phyloP scores from a whole-genome alignment of 2,797 vertebrate species.

The Pangasius mekongensis region DNA sequence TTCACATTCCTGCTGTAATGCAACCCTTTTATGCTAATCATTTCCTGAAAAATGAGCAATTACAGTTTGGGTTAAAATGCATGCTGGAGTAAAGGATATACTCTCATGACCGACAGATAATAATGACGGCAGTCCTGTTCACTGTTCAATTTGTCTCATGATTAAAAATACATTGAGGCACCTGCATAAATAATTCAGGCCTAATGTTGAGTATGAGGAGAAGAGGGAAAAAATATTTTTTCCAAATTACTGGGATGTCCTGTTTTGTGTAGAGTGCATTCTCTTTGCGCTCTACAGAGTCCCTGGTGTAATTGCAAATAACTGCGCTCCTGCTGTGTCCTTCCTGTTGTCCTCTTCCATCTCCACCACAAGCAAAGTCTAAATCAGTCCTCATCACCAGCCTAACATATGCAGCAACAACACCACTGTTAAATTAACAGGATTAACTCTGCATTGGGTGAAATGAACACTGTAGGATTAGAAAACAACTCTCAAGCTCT shows the following conservation, averaged over 20 bases:
- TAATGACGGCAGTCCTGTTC: conserved; percentile 60
- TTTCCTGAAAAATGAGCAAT: conserved; percentile 62
- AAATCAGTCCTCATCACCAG: conserved; percentile 30
- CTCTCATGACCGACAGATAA: conserved; percentile 57
- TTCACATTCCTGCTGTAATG: conserved; percentile 59
- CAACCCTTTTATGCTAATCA: conserved; percentile 62
- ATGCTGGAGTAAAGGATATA: conserved; percentile 52
- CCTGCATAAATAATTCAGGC: conserved; percentile 66
- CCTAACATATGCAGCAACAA: conserved; percentile 20
- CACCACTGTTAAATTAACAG: not conserved
- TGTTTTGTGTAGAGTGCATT: conserved; percentile 44
- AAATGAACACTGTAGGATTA: not conserved
- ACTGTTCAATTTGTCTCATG: conserved; percentile 63
- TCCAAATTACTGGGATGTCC: conserved; percentile 49
- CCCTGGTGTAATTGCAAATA: conserved; percentile 53
- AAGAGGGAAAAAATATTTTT: conserved; percentile 42
- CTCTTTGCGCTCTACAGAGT: conserved; percentile 35
- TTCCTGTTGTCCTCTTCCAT: conserved; percentile 37
- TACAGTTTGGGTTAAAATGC: conserved; percentile 60
- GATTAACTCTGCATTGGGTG: conserved; percentile 6
- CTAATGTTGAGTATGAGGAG: conserved; percentile 47
- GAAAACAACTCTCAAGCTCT: not conserved
- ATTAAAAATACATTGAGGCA: conserved; percentile 64
- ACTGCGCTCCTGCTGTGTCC: conserved; percentile 23
- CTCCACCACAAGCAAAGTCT: conserved; percentile 16